Evolutionary conservation across 2,797 vertebrate genomes (phyloP).

Genomic region (Cynopterus sphinx): DNA sequence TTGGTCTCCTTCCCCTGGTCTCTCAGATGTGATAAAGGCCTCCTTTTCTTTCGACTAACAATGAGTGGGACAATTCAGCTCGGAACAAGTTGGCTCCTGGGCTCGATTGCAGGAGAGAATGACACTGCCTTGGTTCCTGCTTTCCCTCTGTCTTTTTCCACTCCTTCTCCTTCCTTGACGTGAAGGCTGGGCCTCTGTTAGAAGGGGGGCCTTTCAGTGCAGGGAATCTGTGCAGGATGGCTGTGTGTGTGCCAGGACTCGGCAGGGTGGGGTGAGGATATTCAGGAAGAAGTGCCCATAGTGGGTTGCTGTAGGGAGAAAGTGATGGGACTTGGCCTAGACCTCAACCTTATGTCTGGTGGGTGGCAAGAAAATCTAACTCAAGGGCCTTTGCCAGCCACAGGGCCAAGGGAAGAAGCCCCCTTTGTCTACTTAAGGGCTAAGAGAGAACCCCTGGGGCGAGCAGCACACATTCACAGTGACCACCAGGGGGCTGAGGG

Average conservation of each 20-base stretch:
- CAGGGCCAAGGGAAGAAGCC: neutral
- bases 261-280: neutral
- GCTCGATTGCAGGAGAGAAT: neutral
- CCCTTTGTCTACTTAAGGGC: neutral
- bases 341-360: neutral
- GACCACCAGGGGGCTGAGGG: conserved; percentile 49
- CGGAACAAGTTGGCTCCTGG: neutral
- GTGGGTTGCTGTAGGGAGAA: neutral
- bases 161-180: neutral
- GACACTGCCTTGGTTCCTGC: neutral
- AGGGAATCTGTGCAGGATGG: neutral
- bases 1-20: neutral
- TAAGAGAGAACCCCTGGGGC: neutral
- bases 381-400: neutral
- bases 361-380: neutral
- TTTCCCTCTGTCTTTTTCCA: neutral
- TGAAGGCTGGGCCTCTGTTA: neutral
- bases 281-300: neutral
- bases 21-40: neutral
- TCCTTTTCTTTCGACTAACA: neutral
- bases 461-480: neutral
- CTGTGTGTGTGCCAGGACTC: neutral
- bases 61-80: neutral
- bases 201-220: neutral
- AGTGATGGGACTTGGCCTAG: neutral